Base-by-base conservation (phyloP, 2,888 invertebrate species). In the Smittia sp. region DNA sequence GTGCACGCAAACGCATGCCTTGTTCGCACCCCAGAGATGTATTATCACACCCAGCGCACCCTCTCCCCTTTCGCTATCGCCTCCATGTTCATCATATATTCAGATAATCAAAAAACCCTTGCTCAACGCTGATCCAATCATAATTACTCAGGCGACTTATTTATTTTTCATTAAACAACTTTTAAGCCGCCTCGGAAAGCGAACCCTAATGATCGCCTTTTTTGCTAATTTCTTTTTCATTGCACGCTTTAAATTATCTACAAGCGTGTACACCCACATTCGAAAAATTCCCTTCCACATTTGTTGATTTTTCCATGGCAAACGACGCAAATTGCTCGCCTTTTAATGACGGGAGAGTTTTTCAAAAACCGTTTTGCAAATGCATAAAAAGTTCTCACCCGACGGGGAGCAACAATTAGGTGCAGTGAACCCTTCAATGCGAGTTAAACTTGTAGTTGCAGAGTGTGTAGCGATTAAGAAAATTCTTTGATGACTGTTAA, bases 221-320 rank as follows among this genome's bases (percentile, higher is more conserved):
- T 70, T 22, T 68, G 68, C 68, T 70, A 70, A 70, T 70, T 70
- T 58, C 25, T 70, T 70, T 70, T 70, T 70, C 52, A 70, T 70
- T 70, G 70, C 46, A 22, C 27, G 70, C 11, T 32, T 70, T 54
- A 54, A 68, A 68, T 68, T 68, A 68, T 52, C 68, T 46, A 25
- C 68, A 41, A n/a, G 15, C 46, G 46, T 32, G 32, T 46, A n/a
- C 46, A 46, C 46, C 46, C 46, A 46, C 46, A 46, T 46, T 15
- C n/a, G 9, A 46, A n/a, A 3, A 46, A 3, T 46, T 46, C 15
- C 15, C 46, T 46, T 46, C n/a, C 46, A 46, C 52, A 68, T 68
- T 68, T 41, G 68, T 70, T 70, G 70, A 70, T 25, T 70, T 58
- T 58, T 24, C 58, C 58, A 22, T 39, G 39, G n/a, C n/a, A n/a